Base-by-base conservation (phyloP, 2,888 invertebrate species). In the Netelia inedita region DNA sequence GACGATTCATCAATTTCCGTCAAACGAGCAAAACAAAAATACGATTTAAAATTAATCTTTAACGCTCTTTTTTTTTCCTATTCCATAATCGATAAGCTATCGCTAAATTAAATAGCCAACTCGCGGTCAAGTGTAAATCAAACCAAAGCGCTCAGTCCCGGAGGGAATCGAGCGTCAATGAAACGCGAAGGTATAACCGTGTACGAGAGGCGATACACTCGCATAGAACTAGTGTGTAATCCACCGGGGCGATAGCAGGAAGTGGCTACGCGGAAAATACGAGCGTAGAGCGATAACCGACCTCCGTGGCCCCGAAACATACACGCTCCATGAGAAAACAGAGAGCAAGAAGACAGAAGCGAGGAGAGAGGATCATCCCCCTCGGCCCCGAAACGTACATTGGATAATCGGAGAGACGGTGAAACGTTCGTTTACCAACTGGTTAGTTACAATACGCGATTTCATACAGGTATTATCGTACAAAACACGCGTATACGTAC, bases 201-300 rank as follows among this genome's bases (percentile, higher is more conserved):
- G 75, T 46, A 35, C 28, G 59, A 78, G 59, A 78, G 50, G 28
- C 69, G 69, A 78, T 79, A 74, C 63, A 74, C 63, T 50, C 74
- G 79, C 14, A 46, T 57, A 68, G 68, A 57, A 16, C 16, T 46
- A 28, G 79, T 61, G 74, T 66, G 72, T 66, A 79, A 76, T 73
- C 68, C 79, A 84, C 76, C 50, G 50, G 79, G 59, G 81, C 85
- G 90, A 90, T 91, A 91, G 89, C 88, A 88, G 91, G 89, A 90
- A 91, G 89, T 88, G 88, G 87, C 81, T 69, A 81, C 82, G 85
- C 80, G 89, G 91, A 91, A 91, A 91, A 91, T 91, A 91, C 91
- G 91, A 90, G 90, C 88, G 76, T 35, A 66, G 68, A 66, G 68
- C 88, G 92, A 92, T 92, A 92, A 91, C 90, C 89, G 50, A 43